These are phyloP conservation scores for Vandiemenella viatica DNA, from an alignment of 2,888 invertebrate genomes.

Conservation along the genomic window DNA sequence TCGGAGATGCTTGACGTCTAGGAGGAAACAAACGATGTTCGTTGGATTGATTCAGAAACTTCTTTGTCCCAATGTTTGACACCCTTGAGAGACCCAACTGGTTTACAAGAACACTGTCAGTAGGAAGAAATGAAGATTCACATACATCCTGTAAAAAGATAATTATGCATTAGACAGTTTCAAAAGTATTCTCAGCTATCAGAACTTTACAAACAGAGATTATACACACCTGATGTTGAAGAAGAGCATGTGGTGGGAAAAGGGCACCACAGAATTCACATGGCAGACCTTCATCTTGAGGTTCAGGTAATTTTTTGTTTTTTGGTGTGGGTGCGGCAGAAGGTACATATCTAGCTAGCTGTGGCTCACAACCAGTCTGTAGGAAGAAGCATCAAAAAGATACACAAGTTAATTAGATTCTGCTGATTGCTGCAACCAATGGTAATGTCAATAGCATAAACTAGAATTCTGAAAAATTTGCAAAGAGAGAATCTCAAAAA, in stretches of 20 bases:
- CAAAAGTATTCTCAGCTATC: not conserved
- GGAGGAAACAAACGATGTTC: constrained; percentile 2
- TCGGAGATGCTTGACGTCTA: not conserved
- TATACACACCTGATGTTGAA: constrained; percentile 33
- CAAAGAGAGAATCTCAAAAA: too few relatives aligned
- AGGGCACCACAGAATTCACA: constrained; percentile 20
- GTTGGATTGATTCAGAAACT: constrained; percentile 2
- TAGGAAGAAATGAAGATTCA: not conserved
- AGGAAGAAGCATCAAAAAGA: too few relatives aligned
- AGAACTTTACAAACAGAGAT: not conserved
- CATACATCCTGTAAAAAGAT: constrained; percentile 2
- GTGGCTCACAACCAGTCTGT: constrained; percentile 29
- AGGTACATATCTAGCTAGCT: constrained; percentile 23
- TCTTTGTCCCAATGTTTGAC: constrained; percentile 2
- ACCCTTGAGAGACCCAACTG: not conserved
- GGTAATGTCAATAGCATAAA: too few relatives aligned
- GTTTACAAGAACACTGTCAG: constrained; percentile 7
- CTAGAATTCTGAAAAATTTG: too few relatives aligned
- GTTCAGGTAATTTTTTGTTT: constrained; percentile 9
- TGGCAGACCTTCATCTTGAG: constrained; percentile 16
- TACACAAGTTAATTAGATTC: too few relatives aligned
- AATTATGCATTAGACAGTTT: not conserved
- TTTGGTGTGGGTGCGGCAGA: not conserved
- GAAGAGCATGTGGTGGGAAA: constrained; percentile 29
- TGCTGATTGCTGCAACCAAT: too few relatives aligned